A percentile compares a stretch with the other conserved stretches of the same genome.
These are phyloP conservation scores for Darevskia mixta DNA, from an alignment of 2,797 vertebrate species.

Conservation along the genomic window DNA sequence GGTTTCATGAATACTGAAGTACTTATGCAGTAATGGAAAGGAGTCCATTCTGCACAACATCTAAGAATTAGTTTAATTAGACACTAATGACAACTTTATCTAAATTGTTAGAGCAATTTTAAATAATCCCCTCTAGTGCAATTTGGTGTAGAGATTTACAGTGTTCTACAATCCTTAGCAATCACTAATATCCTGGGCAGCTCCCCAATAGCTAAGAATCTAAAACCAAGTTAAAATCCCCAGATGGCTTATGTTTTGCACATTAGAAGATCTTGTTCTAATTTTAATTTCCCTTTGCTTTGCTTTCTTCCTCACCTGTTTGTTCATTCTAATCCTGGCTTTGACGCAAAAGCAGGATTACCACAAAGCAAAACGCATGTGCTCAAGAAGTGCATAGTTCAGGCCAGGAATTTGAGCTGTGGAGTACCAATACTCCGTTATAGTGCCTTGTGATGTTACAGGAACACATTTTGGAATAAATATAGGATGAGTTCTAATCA, in stretches of 20 bases:
- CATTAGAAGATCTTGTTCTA: slow-evolving; percentile 3
- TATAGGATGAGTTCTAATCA: not conserved
- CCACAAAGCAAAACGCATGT: not conserved
- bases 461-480: not conserved
- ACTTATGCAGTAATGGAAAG: not conserved
- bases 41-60: not conserved
- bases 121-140: not conserved
- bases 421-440: not conserved
- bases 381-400: not conserved
- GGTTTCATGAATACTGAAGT: not conserved
- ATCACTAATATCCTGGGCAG: not conserved
- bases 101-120: not conserved
- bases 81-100: not conserved
- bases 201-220: not conserved
- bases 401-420: not conserved
- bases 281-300: slow-evolving; percentile 18
- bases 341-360: slow-evolving; percentile 16
- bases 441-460: not conserved
- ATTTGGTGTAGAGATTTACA: not conserved
- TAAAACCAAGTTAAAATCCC: slow-evolving; percentile 9
- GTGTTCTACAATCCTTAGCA: not conserved
- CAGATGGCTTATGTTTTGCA: not conserved
- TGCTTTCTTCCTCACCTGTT: slow-evolving; percentile 29
- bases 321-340: slow-evolving; percentile 11
- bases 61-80: not conserved